Evolutionary conservation across 2,797 vertebrate species (phyloP).

Genomic region (Coracias cyanogaster): DNA sequence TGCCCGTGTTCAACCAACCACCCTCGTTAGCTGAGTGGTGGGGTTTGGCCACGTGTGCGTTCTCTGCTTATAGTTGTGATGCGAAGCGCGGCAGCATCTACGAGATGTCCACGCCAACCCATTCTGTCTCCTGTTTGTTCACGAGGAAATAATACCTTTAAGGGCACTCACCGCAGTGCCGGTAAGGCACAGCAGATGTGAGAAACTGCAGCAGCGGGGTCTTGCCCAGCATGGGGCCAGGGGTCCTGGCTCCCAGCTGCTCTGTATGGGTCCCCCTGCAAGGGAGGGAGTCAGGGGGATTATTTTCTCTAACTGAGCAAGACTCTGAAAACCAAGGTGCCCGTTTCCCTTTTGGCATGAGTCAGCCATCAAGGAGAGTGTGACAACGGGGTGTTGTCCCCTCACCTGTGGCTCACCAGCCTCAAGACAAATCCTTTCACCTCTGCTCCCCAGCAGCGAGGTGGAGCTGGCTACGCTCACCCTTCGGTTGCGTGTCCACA

Average conservation of each 20-base stretch:
- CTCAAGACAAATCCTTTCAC: neutral
- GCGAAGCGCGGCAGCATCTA: neutral
- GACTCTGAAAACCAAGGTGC: neutral
- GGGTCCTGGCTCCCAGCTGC: neutral
- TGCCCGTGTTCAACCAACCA: too few relatives aligned
- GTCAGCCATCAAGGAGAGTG: accelerated
- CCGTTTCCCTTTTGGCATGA: accelerated
- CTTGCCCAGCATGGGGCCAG: neutral
- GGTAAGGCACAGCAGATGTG: too few relatives aligned
- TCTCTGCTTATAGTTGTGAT: neutral
- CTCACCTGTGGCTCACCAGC: neutral
- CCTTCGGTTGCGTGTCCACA: neutral
- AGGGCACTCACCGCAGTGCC: neutral
- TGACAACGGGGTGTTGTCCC: neutral
- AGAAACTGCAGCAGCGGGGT: neutral
- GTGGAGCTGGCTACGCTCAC: accelerated
- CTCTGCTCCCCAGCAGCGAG: neutral
- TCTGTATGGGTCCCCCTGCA: accelerated
- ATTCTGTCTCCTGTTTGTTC: neutral
- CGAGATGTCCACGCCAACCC: neutral
- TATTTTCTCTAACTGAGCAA: neutral
- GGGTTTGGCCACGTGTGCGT: neutral
- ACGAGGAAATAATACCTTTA: neutral
- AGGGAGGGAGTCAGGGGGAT: neutral
- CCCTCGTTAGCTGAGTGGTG: accelerated